Conservation (phyloP, 2,888 invertebrate genomes). For the Elysia crispata region DNA sequence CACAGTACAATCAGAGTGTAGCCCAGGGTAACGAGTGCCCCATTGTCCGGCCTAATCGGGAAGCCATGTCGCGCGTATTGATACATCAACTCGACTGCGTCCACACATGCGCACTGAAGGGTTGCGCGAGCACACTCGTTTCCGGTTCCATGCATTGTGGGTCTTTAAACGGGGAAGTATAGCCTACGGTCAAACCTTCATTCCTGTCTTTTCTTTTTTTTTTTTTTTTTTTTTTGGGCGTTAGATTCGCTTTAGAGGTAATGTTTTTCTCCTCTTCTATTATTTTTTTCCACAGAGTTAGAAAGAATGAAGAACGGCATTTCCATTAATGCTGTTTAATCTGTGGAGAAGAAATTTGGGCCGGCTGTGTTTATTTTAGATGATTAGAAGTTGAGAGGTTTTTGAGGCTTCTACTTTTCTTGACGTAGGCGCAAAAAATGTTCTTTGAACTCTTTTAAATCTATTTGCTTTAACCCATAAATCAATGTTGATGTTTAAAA, state of each 20-base stretch:
- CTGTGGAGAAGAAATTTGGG: not conserved
- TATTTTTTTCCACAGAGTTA: no score
- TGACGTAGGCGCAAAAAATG: no score
- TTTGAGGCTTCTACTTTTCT: not conserved
- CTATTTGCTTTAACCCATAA: no score
- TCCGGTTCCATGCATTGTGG: not conserved
- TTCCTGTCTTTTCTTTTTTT: not conserved
- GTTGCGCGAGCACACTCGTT: not conserved
- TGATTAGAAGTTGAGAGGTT: not conserved
- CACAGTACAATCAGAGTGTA: not conserved
- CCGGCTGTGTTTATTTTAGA: not conserved
- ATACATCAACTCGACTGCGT: not conserved
- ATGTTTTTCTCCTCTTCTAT: no score
- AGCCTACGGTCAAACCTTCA: not conserved
- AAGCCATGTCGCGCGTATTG: not conserved
- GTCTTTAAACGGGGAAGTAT: slow-evolving; percentile 4
- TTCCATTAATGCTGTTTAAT: no score
- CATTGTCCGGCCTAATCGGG: not conserved
- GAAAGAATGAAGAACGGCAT: no score
- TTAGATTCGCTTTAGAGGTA: not conserved
- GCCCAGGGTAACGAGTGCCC: slow-evolving; percentile 1
- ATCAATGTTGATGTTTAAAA: no score
- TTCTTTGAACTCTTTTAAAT: no score
- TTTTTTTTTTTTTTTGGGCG: not conserved
- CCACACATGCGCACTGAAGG: not conserved